phyloP scores from a whole-genome alignment of 2,888 invertebrate genomes.

The Eucera pruinosa region DNA sequence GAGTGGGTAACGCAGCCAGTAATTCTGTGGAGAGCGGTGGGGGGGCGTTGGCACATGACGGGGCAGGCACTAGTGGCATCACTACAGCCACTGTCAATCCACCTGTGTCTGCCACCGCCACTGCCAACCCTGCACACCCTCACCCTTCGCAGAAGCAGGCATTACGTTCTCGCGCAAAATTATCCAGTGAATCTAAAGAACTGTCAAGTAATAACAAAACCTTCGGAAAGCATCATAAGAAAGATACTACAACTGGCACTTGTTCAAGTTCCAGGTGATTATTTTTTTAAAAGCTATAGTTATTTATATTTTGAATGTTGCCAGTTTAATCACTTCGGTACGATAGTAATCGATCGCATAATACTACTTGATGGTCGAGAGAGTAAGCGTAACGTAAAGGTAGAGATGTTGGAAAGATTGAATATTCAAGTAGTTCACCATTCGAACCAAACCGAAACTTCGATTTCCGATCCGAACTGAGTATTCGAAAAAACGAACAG shows the following conservation, averaged over 20 bases:
- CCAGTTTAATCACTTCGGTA: too few species aligned
- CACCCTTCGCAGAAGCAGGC: constrained; percentile 82
- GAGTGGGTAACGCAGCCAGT: constrained; percentile 84
- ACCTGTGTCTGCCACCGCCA: constrained; percentile 81
- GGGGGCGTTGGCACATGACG: constrained; percentile 83
- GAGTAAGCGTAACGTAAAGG: too few species aligned
- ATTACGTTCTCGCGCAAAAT: constrained; percentile 80
- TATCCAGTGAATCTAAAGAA: constrained; percentile 79
- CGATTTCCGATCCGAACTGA: too few species aligned
- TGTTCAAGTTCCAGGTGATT: constrained; percentile 87
- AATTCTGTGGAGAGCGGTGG: constrained; percentile 84
- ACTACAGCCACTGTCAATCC: constrained; percentile 80
- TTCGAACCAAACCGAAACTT: too few species aligned
- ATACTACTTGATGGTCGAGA: too few species aligned
- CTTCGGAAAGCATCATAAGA: constrained; percentile 81
- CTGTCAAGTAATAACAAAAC: constrained; percentile 83
- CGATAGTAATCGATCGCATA: too few species aligned
- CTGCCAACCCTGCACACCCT: constrained; percentile 85
- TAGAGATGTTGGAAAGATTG: too few species aligned
- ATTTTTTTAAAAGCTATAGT: neutral
- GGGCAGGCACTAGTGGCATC: constrained; percentile 82
- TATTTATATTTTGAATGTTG: neutral
- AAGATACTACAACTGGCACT: constrained; percentile 88
- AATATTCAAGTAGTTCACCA: too few species aligned
- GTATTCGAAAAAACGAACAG: too few species aligned